Conservation (phyloP, 2,113 vertebrate species). For the Balaenoptera acutorostrata region DNA sequence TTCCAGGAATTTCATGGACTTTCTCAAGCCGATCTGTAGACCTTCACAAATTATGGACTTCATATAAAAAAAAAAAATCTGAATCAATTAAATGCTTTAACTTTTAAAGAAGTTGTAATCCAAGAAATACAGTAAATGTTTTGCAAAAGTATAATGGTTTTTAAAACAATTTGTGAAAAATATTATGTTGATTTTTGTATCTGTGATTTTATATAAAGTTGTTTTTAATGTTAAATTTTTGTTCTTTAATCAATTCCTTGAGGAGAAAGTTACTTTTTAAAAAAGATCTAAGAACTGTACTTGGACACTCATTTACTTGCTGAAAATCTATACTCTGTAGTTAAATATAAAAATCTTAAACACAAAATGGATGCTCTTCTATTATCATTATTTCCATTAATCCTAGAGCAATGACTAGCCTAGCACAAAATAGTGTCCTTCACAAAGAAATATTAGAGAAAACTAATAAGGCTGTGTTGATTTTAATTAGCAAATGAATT, state of each 20-base stretch:
- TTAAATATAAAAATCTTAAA: not conserved
- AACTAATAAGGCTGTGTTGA: not conserved
- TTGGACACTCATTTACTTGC: not conserved
- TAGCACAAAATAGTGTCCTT: constrained; percentile 21
- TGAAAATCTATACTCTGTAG: not conserved
- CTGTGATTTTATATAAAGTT: not conserved
- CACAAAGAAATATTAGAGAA: constrained; percentile 30
- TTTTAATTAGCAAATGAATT: constrained; percentile 57
- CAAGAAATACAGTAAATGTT: not conserved
- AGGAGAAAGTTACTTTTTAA: not conserved
- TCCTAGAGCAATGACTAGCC: constrained; percentile 1
- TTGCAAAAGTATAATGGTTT: not conserved
- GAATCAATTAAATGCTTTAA: not conserved
- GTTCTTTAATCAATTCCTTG: not conserved
- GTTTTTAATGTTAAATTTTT: not conserved
- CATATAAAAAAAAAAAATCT: not conserved
- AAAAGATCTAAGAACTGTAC: not conserved
- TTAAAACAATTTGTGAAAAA: not conserved
- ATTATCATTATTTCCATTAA: not conserved
- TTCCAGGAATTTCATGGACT: not conserved
- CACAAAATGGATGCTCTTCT: not conserved
- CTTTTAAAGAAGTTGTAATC: not conserved
- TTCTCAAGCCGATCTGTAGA: not conserved
- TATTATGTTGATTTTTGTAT: not conserved
- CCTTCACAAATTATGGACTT: not conserved